phyloP scores from a whole-genome alignment of 2,113 vertebrate genomes.

The Platycercus adscitus region DNA sequence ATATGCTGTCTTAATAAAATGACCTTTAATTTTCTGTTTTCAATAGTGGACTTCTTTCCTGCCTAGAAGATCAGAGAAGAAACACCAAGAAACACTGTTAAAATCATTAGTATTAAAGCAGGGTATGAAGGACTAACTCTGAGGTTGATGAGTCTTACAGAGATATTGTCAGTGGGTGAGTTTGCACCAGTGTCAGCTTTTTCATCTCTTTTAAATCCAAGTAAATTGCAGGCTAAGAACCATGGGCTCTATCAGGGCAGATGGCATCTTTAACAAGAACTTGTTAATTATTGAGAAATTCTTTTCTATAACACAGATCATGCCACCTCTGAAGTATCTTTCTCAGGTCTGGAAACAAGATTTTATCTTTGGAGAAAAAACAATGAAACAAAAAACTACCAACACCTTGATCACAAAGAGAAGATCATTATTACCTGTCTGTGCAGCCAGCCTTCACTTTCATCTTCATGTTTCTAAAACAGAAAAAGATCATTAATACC shows the following conservation, averaged over 20 bases:
- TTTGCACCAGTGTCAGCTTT: neutral
- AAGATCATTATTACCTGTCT: constrained; percentile 85
- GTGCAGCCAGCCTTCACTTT: constrained; percentile 93
- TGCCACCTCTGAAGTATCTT: neutral
- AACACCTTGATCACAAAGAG: neutral
- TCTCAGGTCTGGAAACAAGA: neutral
- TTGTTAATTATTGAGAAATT: neutral
- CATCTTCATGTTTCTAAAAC: constrained; percentile 95
- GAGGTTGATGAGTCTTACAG: neutral
- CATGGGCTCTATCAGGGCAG: neutral
- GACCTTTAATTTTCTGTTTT: neutral
- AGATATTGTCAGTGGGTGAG: neutral
- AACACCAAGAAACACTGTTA: fast-evolving
- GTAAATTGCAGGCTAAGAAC: neutral
- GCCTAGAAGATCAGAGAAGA: neutral
- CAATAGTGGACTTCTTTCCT: neutral
- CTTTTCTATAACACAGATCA: neutral
- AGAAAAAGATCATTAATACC: constrained; percentile 11
- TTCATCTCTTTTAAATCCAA: neutral
- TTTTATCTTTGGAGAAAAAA: neutral
- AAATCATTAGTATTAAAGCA: neutral
- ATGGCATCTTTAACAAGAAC: neutral
- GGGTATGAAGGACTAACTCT: neutral
- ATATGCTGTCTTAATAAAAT: neutral
- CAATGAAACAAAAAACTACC: neutral